Evolutionary conservation across 2,113 vertebrate genomes (phyloP).

Genomic region (Zapus hudsonius): DNA sequence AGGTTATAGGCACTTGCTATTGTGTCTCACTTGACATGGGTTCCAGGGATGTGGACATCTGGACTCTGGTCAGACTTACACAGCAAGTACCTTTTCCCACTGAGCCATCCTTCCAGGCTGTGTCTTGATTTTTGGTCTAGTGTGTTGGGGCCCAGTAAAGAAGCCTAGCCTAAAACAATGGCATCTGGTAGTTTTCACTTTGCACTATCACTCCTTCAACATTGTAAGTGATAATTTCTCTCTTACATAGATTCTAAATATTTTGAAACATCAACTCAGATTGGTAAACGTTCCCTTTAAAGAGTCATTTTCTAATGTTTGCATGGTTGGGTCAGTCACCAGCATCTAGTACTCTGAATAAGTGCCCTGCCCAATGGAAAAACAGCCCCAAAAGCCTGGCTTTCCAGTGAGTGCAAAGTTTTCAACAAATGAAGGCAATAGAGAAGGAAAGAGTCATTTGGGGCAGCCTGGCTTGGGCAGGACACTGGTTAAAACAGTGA

Average conservation of each 20-base stretch:
- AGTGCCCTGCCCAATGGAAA: not conserved
- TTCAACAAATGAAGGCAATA: constrained; percentile 7
- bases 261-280: not conserved
- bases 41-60: too few species aligned
- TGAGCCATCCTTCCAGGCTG: too few species aligned
- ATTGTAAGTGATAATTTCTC: not conserved
- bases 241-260: not conserved
- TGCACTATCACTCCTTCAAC: not conserved
- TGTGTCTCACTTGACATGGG: too few species aligned
- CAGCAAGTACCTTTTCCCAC: too few species aligned
- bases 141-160: not conserved
- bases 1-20: too few species aligned
- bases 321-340: not conserved
- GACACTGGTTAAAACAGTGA: not conserved
- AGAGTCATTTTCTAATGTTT: not conserved
- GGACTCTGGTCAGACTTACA: too few species aligned
- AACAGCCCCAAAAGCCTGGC: not conserved
- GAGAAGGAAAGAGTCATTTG: not conserved
- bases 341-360: not conserved
- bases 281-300: not conserved
- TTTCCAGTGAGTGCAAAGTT: not conserved
- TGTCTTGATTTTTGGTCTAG: not conserved
- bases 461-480: too few species aligned
- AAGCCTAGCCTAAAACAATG: not conserved
- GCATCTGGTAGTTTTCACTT: not conserved